phyloP scores from a whole-genome alignment of 2,113 vertebrate species.

The Eulemur rufifrons region DNA sequence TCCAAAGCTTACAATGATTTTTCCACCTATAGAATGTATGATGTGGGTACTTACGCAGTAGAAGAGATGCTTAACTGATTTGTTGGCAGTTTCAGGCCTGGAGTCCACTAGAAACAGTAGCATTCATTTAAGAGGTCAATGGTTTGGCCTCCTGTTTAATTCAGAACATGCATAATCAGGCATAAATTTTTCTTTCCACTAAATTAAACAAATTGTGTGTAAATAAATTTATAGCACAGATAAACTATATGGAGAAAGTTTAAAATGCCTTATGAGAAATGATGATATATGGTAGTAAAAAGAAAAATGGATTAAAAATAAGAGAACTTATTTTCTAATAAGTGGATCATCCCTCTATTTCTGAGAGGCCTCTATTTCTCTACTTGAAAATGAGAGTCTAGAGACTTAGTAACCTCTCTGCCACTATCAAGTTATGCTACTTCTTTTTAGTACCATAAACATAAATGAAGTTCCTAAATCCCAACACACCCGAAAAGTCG shows the following conservation, averaged over 20 bases:
- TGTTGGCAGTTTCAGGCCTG: neutral
- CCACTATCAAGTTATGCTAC: neutral
- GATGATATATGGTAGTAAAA: neutral
- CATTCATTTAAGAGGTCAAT: too few species aligned
- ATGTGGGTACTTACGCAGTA: neutral
- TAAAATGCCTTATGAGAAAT: neutral
- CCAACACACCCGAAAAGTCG: neutral
- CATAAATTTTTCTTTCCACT: neutral
- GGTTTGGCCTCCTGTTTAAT: neutral
- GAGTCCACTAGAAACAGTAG: neutral
- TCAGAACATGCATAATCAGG: neutral
- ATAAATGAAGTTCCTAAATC: neutral
- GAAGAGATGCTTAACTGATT: neutral
- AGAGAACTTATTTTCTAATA: neutral
- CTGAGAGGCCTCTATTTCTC: neutral
- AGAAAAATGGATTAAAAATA: neutral
- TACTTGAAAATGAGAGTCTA: neutral
- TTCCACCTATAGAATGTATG: neutral
- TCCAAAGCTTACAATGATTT: neutral
- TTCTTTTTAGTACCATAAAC: neutral
- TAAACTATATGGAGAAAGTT: neutral
- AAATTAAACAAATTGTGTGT: neutral
- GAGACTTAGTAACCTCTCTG: neutral
- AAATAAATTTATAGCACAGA: neutral
- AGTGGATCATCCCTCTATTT: neutral